phyloP scores from a whole-genome alignment of 64 coral and sea anemone species.

The Astreopora myriophthalma region DNA sequence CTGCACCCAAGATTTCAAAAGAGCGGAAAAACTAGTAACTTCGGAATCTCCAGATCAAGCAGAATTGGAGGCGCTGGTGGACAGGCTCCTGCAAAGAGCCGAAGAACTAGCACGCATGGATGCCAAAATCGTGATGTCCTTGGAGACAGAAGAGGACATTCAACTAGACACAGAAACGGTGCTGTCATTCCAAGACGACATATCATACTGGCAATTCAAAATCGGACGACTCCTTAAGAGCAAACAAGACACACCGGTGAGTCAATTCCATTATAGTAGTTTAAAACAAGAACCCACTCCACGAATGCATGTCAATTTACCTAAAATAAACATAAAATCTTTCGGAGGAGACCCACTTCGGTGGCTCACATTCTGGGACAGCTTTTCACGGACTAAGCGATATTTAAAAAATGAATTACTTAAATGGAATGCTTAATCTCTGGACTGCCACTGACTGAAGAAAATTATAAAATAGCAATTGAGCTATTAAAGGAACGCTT shows the following conservation, averaged over 20 bases:
- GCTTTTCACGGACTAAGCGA: not conserved
- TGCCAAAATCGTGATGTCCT: not conserved
- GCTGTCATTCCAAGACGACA: conserved; percentile 45
- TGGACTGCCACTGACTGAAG: conserved; percentile 12
- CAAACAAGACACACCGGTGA: conserved; percentile 30
- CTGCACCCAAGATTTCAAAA: conserved; percentile 40
- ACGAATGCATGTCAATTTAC: conserved; percentile 14
- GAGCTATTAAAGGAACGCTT: conserved; percentile 12
- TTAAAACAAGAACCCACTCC: not conserved
- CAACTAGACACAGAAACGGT: conserved; percentile 47
- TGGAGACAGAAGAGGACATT: conserved; percentile 21
- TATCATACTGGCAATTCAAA: conserved; percentile 43
- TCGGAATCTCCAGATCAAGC: not conserved
- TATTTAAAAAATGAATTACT: conserved; percentile 67
- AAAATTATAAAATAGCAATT: conserved; percentile 26
- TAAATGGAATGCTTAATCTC: conserved; percentile 53
- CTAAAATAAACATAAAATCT: conserved; percentile 10
- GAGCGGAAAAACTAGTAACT: conserved; percentile 15
- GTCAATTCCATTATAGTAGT: conserved; percentile 49
- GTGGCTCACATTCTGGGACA: conserved; percentile 30
- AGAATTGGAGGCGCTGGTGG: conserved; percentile 20
- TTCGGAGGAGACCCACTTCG: not conserved
- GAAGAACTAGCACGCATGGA: conserved; percentile 23
- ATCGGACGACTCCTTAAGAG: conserved; percentile 13
- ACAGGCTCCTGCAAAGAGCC: conserved; percentile 20